A percentile compares a stretch with the other conserved stretches of the same genome.
These are phyloP conservation scores for Slavum lentiscoides DNA, from an alignment of 2,888 invertebrate species.

Conservation along the genomic window DNA sequence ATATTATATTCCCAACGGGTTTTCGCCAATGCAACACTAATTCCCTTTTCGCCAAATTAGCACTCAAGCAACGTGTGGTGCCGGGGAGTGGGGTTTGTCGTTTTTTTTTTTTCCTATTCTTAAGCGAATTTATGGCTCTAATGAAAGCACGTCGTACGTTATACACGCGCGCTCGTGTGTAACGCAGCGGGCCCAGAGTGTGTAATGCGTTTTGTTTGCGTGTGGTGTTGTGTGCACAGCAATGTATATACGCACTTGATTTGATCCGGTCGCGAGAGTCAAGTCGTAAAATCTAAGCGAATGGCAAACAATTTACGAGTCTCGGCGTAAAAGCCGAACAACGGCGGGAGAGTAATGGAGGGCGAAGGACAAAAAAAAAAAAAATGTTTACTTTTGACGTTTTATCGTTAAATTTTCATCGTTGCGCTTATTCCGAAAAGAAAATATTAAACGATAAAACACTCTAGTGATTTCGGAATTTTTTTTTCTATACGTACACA, in stretches of 20 bases:
- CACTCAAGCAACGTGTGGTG: slow-evolving; percentile 17
- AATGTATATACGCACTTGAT: neutral
- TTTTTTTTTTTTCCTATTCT: slow-evolving; percentile 14
- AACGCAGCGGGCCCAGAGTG: neutral
- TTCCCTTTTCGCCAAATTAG: slow-evolving; percentile 51
- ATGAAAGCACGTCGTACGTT: neutral
- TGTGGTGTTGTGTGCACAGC: neutral
- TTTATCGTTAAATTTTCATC: neutral
- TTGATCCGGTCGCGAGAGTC: neutral
- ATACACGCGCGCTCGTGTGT: neutral
- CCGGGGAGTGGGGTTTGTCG: neutral
- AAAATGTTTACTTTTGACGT: neutral
- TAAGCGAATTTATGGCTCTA: slow-evolving; percentile 30
- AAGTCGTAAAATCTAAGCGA: neutral
- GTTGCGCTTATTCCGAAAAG: no score
- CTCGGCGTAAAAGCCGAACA: neutral
- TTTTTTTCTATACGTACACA: no score
- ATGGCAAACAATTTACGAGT: slow-evolving; percentile 1
- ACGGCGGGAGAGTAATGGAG: neutral
- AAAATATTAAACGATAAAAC: no score
- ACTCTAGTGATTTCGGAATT: no score
- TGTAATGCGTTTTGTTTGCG: neutral
- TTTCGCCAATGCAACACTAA: slow-evolving; percentile 46
- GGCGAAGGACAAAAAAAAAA: neutral
- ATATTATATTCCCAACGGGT: slow-evolving; percentile 46